phyloP scores from a whole-genome alignment of 2,797 vertebrate genomes.

The Natrix natrix region DNA sequence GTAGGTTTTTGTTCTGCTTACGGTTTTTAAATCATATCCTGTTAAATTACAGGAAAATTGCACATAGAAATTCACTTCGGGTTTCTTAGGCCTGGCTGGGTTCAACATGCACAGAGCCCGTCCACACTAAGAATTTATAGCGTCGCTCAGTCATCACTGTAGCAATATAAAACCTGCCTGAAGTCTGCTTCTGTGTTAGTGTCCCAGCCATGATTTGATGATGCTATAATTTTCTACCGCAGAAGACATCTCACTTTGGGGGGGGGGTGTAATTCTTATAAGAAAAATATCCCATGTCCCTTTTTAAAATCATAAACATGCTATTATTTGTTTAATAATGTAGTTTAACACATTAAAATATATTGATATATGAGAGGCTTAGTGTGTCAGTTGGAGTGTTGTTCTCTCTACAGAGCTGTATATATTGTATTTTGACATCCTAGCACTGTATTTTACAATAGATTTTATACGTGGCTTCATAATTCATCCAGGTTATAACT shows the following conservation, averaged over 20 bases:
- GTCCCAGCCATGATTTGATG: neutral
- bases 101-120: neutral
- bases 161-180: neutral
- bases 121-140: neutral
- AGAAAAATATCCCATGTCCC: neutral
- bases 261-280: neutral
- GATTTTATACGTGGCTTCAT: neutral
- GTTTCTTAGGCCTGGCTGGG: neutral
- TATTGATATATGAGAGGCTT: neutral
- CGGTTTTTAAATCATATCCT: neutral
- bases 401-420: neutral
- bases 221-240: neutral
- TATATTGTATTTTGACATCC: neutral
- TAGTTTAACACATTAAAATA: neutral
- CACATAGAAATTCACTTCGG: neutral
- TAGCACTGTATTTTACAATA: neutral
- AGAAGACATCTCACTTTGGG: neutral
- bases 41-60: neutral
- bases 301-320: neutral
- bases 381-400: neutral
- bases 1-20: neutral
- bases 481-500: neutral
- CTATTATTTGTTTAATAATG: neutral
- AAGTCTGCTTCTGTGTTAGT: neutral
- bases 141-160: neutral